Evolutionary conservation across 2,888 invertebrate genomes (phyloP).

Genomic region (Asteroscopus sphinx): DNA sequence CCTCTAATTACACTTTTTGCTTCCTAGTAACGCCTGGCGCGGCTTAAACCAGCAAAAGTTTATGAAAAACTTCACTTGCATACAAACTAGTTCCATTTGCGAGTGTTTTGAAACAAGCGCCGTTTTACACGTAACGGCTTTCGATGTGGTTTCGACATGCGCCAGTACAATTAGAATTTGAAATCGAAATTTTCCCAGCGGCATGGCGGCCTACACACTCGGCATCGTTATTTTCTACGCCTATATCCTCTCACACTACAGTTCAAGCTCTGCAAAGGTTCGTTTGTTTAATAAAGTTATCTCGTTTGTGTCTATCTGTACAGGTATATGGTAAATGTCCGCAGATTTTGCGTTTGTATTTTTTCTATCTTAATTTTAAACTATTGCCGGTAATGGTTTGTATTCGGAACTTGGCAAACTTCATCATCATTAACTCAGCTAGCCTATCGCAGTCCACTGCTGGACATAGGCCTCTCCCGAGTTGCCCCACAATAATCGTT

Average conservation of each 20-base stretch:
- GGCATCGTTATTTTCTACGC: constrained; percentile 41
- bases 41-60: constrained; percentile 72
- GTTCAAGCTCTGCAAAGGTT: constrained; percentile 12
- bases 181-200: constrained; percentile 61
- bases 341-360: background rate
- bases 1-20: constrained; percentile 81
- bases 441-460: too few species aligned
- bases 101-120: constrained; percentile 68
- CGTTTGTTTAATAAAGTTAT: constrained; percentile 17
- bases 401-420: too few species aligned
- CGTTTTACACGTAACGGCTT: constrained; percentile 59
- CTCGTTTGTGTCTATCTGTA: background rate
- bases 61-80: constrained; percentile 81
- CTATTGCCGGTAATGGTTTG: too few species aligned
- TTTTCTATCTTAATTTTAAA: background rate
- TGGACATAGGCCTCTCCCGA: too few species aligned
- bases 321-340: background rate
- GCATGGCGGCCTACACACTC: constrained; percentile 25
- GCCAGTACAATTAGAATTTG: constrained; percentile 68
- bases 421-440: too few species aligned
- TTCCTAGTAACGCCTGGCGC: constrained; percentile 66
- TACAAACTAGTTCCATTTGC: constrained; percentile 79
- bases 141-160: constrained; percentile 62
- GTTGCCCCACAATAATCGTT: too few species aligned
- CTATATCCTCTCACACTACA: constrained; percentile 21